Percentiles rank a stretch among this genome's conserved stretches.
phyloP scores from a whole-genome alignment of 2,888 invertebrate genomes.

The Lepidonotus clava region DNA sequence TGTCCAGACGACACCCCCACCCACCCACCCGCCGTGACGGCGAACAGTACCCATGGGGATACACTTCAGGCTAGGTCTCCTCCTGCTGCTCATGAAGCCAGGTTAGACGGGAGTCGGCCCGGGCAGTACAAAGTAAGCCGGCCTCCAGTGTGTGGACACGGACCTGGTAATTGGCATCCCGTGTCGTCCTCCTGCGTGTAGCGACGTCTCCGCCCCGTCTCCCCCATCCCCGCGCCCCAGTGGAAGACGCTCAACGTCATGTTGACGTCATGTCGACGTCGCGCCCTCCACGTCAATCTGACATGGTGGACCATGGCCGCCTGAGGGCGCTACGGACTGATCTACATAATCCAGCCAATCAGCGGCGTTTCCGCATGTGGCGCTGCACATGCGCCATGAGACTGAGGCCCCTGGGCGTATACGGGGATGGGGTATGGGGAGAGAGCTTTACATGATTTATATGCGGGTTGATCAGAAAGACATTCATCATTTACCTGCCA shows the following conservation, averaged over 20 bases:
- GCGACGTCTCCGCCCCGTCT: not conserved
- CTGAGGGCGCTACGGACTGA: not conserved
- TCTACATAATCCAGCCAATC: not conserved
- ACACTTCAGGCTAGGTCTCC: too few relatives aligned
- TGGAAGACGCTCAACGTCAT: too few relatives aligned
- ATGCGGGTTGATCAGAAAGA: not conserved
- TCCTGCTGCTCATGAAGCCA: too few relatives aligned
- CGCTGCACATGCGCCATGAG: not conserved
- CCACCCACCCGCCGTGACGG: too few relatives aligned
- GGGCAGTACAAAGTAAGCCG: too few relatives aligned
- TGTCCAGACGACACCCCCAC: too few relatives aligned
- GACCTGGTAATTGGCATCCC: not conserved
- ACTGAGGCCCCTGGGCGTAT: not conserved
- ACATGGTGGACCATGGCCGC: not conserved
- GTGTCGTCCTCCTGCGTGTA: not conserved
- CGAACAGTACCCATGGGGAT: too few relatives aligned
- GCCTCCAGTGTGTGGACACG: too few relatives aligned
- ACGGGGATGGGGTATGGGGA: too few relatives aligned
- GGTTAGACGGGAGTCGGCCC: too few relatives aligned
- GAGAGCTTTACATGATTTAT: not conserved
- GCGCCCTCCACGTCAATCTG: not conserved
- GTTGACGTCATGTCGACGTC: not conserved
- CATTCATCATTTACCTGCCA: not conserved
- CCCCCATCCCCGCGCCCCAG: too few relatives aligned
- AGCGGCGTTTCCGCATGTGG: not conserved